Evolutionary conservation across 2,888 invertebrate genomes (phyloP).

Genomic region (Caenorhabditis sp.): DNA sequence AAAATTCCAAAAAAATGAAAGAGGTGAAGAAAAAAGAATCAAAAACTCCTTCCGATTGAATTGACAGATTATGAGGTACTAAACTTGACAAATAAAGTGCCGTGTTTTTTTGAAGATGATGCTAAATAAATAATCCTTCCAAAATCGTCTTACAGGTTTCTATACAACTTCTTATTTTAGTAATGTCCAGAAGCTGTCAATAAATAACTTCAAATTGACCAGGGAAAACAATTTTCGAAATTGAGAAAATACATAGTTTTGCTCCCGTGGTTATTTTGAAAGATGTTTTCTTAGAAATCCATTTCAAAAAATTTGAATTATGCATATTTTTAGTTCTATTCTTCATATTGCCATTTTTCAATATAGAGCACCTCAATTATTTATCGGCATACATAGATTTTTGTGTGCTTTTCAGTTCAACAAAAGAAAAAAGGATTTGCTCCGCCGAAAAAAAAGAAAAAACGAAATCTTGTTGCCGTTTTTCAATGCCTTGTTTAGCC

Average conservation of each 20-base stretch:
- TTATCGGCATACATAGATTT: conserved; percentile 3
- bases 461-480: neutral
- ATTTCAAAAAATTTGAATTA: too few relatives aligned
- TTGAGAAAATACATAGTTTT: too few relatives aligned
- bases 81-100: conserved; percentile 2
- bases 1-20: conserved; percentile 2
- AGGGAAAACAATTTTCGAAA: too few relatives aligned
- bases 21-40: conserved; percentile 4
- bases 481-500: neutral
- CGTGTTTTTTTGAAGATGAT: neutral
- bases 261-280: too few relatives aligned
- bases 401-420: neutral
- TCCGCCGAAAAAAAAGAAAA: neutral
- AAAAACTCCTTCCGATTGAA: conserved; percentile 14
- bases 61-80: conserved; percentile 18
- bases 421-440: neutral
- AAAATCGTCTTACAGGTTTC: neutral
- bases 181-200: too few relatives aligned
- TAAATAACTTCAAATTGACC: too few relatives aligned
- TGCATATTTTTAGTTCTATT: neutral
- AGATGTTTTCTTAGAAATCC: too few relatives aligned
- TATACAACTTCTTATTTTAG: neutral
- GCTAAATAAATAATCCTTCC: neutral
- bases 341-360: conserved; percentile 6
- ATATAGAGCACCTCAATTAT: conserved; percentile 11